A percentile compares a stretch with the other conserved stretches of the same genome.
Conservation (phyloP, 2,113 vertebrate species). For the Cyprinodon brontotheroides region DNA sequence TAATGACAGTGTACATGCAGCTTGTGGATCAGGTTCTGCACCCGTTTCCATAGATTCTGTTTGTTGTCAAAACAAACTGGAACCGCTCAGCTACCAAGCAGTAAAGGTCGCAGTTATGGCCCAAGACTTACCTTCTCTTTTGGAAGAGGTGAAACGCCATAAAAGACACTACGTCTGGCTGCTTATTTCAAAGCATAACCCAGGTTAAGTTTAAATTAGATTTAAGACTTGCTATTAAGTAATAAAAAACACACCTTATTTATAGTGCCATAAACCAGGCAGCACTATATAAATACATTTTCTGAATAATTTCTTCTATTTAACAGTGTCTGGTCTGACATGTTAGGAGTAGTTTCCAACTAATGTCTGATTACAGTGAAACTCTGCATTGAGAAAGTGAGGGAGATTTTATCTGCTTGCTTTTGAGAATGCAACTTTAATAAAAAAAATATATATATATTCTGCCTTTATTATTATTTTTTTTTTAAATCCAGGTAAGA, state of each 20-base stretch:
- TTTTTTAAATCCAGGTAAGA: slow-evolving; percentile 39
- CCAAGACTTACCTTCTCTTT: slow-evolving; percentile 18
- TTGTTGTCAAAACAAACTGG: slow-evolving; percentile 52
- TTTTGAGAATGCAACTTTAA: neutral
- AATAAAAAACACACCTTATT: neutral
- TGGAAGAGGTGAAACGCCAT: neutral
- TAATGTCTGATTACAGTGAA: neutral
- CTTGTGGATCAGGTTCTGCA: slow-evolving; percentile 42
- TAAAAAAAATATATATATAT: neutral
- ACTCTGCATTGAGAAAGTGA: slow-evolving; percentile 10
- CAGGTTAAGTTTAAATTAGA: neutral
- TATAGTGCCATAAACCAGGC: neutral
- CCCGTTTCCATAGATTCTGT: slow-evolving; percentile 59
- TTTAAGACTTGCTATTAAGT: neutral
- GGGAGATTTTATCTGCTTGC: neutral
- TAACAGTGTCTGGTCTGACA: neutral
- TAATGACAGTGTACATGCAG: slow-evolving; percentile 44
- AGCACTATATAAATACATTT: neutral
- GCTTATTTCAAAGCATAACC: neutral
- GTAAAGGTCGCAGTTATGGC: slow-evolving; percentile 10
- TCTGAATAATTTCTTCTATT: neutral
- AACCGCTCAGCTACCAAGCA: slow-evolving; percentile 32
- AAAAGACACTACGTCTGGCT: neutral
- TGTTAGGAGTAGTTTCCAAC: neutral
- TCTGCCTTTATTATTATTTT: too few species aligned